Conservation (phyloP, 2,888 invertebrate species). For the Deilephila porcellus region DNA sequence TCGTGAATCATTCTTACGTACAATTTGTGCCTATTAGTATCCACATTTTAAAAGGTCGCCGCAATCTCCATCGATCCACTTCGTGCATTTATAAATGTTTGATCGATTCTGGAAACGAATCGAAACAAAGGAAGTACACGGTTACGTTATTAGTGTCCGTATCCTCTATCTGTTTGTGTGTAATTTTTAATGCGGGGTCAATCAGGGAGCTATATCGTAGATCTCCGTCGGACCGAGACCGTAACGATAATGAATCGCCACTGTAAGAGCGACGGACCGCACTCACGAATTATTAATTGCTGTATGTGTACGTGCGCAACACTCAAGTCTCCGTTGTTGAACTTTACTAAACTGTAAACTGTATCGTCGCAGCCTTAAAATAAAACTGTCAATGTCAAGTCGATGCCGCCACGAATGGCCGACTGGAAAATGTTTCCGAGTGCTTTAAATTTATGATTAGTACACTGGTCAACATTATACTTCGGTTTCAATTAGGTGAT, state of each 20-base stretch:
- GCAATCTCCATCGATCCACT: slow-evolving; percentile 67
- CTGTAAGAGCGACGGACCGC: slow-evolving; percentile 81
- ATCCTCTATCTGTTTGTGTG: slow-evolving; percentile 77
- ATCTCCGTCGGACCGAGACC: slow-evolving; percentile 78
- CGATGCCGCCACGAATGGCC: slow-evolving; percentile 30
- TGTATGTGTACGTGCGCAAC: slow-evolving; percentile 58
- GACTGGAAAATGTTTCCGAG: slow-evolving; percentile 33
- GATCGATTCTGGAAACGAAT: slow-evolving; percentile 71
- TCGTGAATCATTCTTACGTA: slow-evolving; percentile 64
- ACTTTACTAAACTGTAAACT: slow-evolving; percentile 49
- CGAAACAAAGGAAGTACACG: slow-evolving; percentile 73
- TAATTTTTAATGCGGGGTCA: slow-evolving; percentile 85
- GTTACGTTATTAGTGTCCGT: slow-evolving; percentile 66
- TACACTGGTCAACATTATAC: slow-evolving; percentile 66
- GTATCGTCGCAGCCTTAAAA: slow-evolving; percentile 38
- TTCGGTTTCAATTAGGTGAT: slow-evolving; percentile 77
- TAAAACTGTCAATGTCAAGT: slow-evolving; percentile 24
- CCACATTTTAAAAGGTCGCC: slow-evolving; percentile 66
- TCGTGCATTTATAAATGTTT: slow-evolving; percentile 71
- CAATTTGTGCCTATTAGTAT: slow-evolving; percentile 60
- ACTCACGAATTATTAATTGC: slow-evolving; percentile 85
- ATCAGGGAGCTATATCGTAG: slow-evolving; percentile 83
- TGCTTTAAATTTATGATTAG: slow-evolving; percentile 67
- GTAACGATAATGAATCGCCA: slow-evolving; percentile 83
- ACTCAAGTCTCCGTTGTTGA: slow-evolving; percentile 56